Evolutionary conservation across 2,888 invertebrate species (phyloP).

Genomic region (Ferrisia virgata): DNA sequence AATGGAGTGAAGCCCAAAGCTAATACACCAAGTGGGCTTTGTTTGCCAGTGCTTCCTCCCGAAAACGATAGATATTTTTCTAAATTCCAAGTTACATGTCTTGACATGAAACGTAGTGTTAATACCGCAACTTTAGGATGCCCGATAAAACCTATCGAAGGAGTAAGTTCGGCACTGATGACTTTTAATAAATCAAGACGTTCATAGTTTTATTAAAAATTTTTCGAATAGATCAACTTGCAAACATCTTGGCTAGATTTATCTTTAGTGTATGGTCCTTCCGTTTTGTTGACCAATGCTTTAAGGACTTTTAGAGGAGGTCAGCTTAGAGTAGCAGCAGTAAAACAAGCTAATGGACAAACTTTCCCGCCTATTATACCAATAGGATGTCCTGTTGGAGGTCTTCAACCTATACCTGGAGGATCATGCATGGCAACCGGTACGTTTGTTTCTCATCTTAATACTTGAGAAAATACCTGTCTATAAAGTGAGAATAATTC

Average conservation of each 20-base stretch:
- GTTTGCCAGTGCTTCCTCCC: neutral
- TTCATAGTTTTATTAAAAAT: neutral
- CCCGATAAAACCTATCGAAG: neutral
- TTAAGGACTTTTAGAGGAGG: neutral
- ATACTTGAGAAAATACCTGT: no score
- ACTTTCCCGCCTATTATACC: conserved; percentile 6
- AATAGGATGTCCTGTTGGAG: conserved; percentile 8
- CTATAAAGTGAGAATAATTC: neutral
- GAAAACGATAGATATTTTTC: neutral
- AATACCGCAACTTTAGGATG: neutral
- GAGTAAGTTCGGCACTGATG: no score
- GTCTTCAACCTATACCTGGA: neutral
- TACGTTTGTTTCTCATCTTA: neutral
- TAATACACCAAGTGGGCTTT: neutral
- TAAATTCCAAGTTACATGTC: conserved; percentile 4
- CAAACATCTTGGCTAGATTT: conserved; percentile 29
- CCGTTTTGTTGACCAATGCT: neutral
- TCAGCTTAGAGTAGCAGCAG: neutral
- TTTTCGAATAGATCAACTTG: conserved; percentile 26
- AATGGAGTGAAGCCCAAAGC: neutral
- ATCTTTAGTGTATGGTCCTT: conserved; percentile 13
- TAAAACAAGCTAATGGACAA: neutral
- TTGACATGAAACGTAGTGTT: neutral
- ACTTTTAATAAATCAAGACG: neutral
- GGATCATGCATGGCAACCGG: conserved; percentile 24